Percentiles rank a stretch among this genome's conserved stretches.
phyloP scores from a whole-genome alignment of 2,888 invertebrate species.

The Trichogramma dendrolimi region DNA sequence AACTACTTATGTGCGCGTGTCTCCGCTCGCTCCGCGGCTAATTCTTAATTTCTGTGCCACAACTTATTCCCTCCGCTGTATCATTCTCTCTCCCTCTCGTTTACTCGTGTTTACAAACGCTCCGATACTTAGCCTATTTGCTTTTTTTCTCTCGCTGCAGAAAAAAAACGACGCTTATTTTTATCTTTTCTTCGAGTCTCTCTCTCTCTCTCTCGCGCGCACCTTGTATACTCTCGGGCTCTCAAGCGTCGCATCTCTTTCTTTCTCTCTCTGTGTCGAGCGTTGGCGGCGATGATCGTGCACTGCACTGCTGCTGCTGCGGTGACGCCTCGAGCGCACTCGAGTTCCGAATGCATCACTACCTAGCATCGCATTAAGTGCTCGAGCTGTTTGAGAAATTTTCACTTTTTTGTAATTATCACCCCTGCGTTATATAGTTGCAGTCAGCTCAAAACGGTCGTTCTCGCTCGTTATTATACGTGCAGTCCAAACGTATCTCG shows the following conservation, averaged over 20 bases:
- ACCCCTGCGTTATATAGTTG: neutral
- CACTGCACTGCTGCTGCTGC: neutral
- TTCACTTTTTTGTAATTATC: constrained; percentile 21
- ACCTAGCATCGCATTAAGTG: constrained; percentile 10
- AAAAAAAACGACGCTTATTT: too few species aligned
- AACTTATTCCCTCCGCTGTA: constrained; percentile 16
- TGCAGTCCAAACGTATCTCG: neutral
- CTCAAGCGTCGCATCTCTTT: neutral
- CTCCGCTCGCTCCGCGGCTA: neutral
- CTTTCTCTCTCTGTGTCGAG: constrained; percentile 11
- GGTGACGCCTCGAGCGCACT: constrained; percentile 19
- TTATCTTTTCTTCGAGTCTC: too few species aligned
- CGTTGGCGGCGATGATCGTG: neutral
- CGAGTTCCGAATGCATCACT: neutral
- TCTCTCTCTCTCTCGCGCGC: constrained; percentile 13
- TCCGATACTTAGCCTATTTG: constrained; percentile 2
- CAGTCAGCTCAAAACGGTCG: too few species aligned
- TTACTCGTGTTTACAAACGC: neutral
- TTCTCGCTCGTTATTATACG: too few species aligned
- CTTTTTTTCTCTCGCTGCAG: constrained; percentile 6
- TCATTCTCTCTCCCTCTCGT: neutral
- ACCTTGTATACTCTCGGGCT: neutral
- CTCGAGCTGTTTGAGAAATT: constrained; percentile 14
- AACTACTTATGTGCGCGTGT: too few species aligned
- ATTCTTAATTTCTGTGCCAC: constrained; percentile 13